Base-by-base conservation (phyloP, 1,140 invertebrate genomes). In the Cyrtorhinus lividipennis region DNA sequence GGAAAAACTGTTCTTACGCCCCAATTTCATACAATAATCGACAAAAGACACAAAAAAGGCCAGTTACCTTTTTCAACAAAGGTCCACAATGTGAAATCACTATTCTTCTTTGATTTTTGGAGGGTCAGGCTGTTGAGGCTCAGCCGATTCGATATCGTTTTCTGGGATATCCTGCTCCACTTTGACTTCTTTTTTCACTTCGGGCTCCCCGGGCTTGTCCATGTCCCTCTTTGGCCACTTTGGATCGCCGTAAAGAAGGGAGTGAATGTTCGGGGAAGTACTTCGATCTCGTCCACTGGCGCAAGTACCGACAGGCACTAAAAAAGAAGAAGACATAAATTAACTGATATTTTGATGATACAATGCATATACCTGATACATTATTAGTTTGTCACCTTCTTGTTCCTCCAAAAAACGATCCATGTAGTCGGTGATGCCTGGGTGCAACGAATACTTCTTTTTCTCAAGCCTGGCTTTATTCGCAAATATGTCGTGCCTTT, bases 401-500 rank as follows among this genome's bases (percentile, higher is more conserved):
- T 88, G 85, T 71, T 90, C 87, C 70, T 90, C 87, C 59, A 91
- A 72, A 75, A 90, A 90, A 67, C 86, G 78, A 69, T 91, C 87
- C 88, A 91, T 90, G 71, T 89, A 90, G 74, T 91, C 88, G n/a
- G 87, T 90, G 65, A 79, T 82, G 61, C 88, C 88, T 1, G 89
- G 89, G 78, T 92, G 87, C 58, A 92, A 72, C 10, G 84, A 82
- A 73, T 91, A 92, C 74, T 91, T 90, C 71, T 90, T 90, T 74
- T 92, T 92, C 71, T 91, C 88, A 62, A 91, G 74, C 64, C 88
- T 75, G 15, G 83, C 84, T 77, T 88, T 88, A 70, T 87, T 89
- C 1, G 87, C 87, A 78, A 91, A 92, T 64, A 80, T 68, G 76
- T 98, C 95, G 74, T 97, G 92, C 45, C 95, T 78, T 73, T 98